These are phyloP conservation scores for Desmophyllum pertusum DNA, from an alignment of 92 coral and sea anemone species.

Conservation along the genomic window DNA sequence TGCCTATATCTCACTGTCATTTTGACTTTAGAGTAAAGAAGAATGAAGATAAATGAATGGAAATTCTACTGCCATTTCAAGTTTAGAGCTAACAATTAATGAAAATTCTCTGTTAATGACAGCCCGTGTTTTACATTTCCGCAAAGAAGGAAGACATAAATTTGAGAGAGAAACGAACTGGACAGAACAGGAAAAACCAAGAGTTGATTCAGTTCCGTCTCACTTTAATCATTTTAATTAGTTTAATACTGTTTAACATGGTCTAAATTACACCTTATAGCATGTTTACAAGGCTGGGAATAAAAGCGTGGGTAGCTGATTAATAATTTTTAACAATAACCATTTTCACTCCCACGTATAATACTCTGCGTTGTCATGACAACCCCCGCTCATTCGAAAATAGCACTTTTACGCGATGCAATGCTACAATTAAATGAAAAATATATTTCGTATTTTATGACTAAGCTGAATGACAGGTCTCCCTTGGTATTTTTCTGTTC, in stretches of 20 bases:
- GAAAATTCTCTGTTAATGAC: background rate
- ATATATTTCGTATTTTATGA: background rate
- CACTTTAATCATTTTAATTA: background rate
- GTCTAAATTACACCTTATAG: background rate
- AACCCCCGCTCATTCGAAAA: background rate
- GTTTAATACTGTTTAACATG: background rate
- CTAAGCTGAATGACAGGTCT: background rate
- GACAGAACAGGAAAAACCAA: background rate
- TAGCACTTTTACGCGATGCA: background rate
- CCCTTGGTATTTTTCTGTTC: background rate
- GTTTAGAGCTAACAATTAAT: background rate
- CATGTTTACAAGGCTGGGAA: background rate
- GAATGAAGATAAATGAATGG: background rate
- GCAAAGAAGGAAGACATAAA: background rate
- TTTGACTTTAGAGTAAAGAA: background rate
- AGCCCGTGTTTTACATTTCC: background rate
- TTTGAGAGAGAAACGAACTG: background rate
- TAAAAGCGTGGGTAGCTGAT: slow-evolving; percentile 6
- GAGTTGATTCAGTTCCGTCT: no score
- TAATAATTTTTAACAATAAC: background rate
- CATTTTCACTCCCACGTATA: background rate
- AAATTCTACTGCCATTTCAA: background rate
- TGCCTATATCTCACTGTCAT: background rate
- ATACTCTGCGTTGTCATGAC: background rate
- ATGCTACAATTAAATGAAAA: background rate